Base-by-base conservation (phyloP, 2,113 vertebrate genomes). In the Naja naja region DNA sequence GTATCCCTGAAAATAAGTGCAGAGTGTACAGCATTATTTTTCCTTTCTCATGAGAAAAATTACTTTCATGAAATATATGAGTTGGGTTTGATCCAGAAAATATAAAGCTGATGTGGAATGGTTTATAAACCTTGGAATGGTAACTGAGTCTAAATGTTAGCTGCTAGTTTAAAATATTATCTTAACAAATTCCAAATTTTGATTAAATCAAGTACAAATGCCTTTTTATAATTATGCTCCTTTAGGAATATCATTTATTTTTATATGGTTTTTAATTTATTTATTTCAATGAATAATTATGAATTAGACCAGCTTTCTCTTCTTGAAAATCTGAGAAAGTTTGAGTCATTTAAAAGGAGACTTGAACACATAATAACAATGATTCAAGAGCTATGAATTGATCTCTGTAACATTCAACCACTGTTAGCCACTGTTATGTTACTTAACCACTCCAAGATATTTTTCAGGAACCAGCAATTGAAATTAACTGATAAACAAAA, bases 31-130 rank as follows among this genome's bases (percentile, higher is more conserved):
- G 23, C 0, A 64, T 89, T 94, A 81, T 69, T 92, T 94, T 94
- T 92, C 60, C 39, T 96, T 96, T 93, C 85, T 93, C 93, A 94
- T 34, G 93, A 93, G 92, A 60, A 22, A 95, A 95, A 89, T 64
- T 12, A 89, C n/a, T 95, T 96, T 95, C 69, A 81, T 95, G 94
- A 96, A 95, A 96, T 18, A 81, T 12, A 45, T n/a, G 92, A 94
- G 49, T 96, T 97, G 95, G 94, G 94, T 96, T 95, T 96, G 92
- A 96, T 97, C 96, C 96, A 96, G 64, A 94, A 88, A 39, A 87
- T 91, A 93, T 91, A 90, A 90, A 92, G 5, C 16, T 94, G n/a
- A 94, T 96, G 91, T 93, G 94, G 96, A 96, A 64, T 93, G 69
- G 89, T 90, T 74, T 85, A 74, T 95, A 96, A 97, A 95, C 89